Evolutionary conservation across 2,888 invertebrate genomes (phyloP).

Genomic region (Eurytoma adleriae): DNA sequence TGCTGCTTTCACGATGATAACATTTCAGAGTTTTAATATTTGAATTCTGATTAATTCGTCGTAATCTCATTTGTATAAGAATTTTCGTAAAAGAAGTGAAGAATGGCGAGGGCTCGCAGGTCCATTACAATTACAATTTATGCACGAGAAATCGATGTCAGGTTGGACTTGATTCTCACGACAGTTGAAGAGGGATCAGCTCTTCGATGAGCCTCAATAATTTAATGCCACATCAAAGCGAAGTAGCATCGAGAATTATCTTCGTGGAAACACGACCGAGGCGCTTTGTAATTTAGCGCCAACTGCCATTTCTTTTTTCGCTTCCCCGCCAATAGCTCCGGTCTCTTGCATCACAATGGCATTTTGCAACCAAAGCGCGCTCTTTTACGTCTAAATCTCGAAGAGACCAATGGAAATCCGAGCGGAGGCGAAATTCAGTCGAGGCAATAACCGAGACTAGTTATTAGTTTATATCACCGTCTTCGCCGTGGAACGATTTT

Average conservation of each 20-base stretch:
- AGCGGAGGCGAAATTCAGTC: conserved; percentile 27
- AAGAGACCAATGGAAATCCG: conserved; percentile 33
- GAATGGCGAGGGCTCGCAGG: too few species aligned
- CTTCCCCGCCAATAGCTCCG: not conserved
- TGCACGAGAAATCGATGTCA: conserved; percentile 11
- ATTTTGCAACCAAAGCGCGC: conserved; percentile 37
- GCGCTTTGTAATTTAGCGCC: conserved; percentile 45
- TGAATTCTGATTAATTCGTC: too few species aligned
- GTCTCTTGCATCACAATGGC: conserved; percentile 35
- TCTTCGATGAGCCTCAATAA: conserved; percentile 19
- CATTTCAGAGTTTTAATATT: too few species aligned
- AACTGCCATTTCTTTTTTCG: conserved; percentile 13
- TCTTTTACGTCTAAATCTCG: conserved; percentile 53
- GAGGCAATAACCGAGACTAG: conserved; percentile 11
- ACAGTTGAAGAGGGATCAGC: not conserved
- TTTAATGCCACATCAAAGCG: conserved; percentile 42
- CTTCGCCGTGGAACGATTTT: conserved; percentile 12
- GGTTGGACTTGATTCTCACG: conserved; percentile 24
- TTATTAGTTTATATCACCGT: conserved; percentile 45
- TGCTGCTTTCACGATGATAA: too few species aligned
- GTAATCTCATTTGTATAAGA: too few species aligned
- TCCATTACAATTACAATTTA: not conserved
- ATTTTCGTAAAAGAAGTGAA: too few species aligned
- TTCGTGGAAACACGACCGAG: conserved; percentile 39
- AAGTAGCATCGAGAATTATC: conserved; percentile 27